Evolutionary conservation across 2,113 vertebrate genomes (phyloP).

Genomic region (Terrapene triunguis): DNA sequence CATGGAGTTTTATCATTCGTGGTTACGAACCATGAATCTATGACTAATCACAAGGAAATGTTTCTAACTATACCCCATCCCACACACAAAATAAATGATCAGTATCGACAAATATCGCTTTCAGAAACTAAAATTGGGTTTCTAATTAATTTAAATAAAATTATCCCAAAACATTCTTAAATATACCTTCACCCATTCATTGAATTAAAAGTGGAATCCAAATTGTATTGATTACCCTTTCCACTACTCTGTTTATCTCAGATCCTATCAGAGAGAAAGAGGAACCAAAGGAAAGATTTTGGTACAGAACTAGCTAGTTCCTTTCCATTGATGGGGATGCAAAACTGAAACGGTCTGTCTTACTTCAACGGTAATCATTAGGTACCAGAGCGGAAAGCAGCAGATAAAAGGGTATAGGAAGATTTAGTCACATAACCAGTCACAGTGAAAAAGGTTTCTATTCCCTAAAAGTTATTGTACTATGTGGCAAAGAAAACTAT

Average conservation of each 20-base stretch:
- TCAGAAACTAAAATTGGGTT: not conserved
- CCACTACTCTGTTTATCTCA: accelerated
- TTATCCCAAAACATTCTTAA: not conserved
- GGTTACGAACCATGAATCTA: not conserved
- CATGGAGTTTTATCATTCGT: not conserved
- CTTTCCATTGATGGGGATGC: not conserved
- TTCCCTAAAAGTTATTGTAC: not conserved
- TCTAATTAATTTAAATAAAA: not conserved
- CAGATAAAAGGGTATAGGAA: not conserved
- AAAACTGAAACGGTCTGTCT: not conserved
- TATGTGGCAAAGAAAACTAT: not conserved
- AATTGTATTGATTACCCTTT: not conserved
- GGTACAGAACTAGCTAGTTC: not conserved
- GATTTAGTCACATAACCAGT: not conserved
- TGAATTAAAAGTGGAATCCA: not conserved
- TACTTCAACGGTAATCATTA: not conserved
- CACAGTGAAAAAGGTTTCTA: not conserved
- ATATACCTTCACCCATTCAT: not conserved
- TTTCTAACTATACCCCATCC: not conserved
- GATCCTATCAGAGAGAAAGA: not conserved
- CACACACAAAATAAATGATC: not conserved
- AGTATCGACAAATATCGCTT: accelerated
- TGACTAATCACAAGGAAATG: conserved; percentile 8
- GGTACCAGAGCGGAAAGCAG: not conserved
- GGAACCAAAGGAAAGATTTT: not conserved